phyloP scores from a whole-genome alignment of 1,140 invertebrate genomes.

The Eulimnadia texana region DNA sequence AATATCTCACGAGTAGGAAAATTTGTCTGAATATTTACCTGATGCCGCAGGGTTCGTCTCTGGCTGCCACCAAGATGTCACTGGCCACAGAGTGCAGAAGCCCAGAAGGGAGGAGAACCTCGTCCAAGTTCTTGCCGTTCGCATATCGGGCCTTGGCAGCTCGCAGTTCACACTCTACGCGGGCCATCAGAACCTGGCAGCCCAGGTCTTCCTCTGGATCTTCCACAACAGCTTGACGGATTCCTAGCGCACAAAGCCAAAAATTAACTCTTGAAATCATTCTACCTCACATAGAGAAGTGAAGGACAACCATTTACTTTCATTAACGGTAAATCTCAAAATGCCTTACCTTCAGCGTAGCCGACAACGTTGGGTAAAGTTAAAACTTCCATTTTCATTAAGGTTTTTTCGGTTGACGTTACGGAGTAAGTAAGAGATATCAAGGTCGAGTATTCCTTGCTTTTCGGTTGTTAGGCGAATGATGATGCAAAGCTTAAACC shows the following conservation, averaged over 20 bases:
- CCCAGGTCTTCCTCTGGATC: slow-evolving; percentile 8
- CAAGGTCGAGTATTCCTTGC: no score
- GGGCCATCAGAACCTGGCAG: not conserved
- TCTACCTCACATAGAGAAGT: no score
- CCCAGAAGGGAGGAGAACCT: slow-evolving; percentile 2
- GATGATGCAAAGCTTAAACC: no score
- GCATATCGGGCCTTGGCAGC: not conserved
- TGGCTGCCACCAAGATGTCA: slow-evolving; percentile 1
- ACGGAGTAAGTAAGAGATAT: no score
- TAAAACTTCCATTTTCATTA: not conserved
- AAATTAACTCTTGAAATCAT: no score
- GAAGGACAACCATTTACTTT: no score
- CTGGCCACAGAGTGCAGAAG: slow-evolving; percentile 1
- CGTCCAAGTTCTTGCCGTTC: not conserved
- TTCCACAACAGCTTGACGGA: not conserved
- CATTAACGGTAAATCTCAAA: no score
- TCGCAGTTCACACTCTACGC: slow-evolving; percentile 3
- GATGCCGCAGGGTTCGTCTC: slow-evolving; percentile 2
- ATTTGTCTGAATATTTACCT: no score
- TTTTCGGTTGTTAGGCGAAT: no score
- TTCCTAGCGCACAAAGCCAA: not conserved
- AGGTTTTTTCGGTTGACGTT: no score
- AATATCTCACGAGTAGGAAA: no score
- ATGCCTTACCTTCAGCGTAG: not conserved
- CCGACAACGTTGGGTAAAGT: not conserved